Conservation (phyloP, 23 tunicate species). For the Ascidia mentula region DNA sequence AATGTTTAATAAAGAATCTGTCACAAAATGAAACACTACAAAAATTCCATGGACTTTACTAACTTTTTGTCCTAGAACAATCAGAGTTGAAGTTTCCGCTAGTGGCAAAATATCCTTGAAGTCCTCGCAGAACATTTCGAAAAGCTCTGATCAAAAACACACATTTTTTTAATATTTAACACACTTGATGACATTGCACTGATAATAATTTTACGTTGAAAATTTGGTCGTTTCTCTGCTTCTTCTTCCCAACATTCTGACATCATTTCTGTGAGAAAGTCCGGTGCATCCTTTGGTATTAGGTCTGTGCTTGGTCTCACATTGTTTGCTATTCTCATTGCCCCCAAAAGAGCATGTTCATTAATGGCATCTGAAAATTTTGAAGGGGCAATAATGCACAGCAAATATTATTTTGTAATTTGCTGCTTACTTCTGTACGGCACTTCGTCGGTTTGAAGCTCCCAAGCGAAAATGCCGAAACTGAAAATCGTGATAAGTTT, state of each 20-base stretch:
- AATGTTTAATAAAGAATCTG: too few relatives aligned
- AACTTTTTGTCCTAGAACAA: background rate
- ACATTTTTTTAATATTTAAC: too few relatives aligned
- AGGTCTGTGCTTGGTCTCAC: background rate
- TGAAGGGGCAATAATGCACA: too few relatives aligned
- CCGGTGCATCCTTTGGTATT: background rate
- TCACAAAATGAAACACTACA: background rate
- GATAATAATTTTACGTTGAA: background rate
- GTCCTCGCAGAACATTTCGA: too few relatives aligned
- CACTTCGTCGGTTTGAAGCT: conserved; percentile 19
- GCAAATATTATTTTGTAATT: too few relatives aligned
- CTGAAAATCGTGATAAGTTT: too few relatives aligned
- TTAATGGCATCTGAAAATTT: background rate
- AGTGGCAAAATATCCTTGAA: background rate
- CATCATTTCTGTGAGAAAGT: background rate
- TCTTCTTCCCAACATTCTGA: background rate
- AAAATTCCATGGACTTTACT: background rate
- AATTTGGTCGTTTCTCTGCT: background rate
- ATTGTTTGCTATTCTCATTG: background rate
- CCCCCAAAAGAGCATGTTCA: background rate
- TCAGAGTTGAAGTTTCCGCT: background rate
- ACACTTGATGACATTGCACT: too few relatives aligned
- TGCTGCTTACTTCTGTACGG: conserved; percentile 42
- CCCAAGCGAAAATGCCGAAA: conserved; percentile 54
- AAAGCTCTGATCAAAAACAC: too few relatives aligned